Conservation (phyloP, 2,888 invertebrate species). For the Meiosimyza platycephala region DNA sequence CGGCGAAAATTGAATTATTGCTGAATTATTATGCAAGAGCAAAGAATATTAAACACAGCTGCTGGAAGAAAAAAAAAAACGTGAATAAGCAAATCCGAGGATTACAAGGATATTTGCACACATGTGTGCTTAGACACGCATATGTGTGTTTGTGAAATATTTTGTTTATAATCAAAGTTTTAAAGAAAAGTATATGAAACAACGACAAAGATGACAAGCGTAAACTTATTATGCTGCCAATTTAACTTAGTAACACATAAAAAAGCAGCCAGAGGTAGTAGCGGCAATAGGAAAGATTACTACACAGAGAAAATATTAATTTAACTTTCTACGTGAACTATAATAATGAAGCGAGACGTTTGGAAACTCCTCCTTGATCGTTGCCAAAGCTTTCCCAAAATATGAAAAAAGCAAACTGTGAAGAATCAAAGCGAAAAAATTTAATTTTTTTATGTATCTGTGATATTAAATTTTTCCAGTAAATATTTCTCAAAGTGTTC, state of each 20-base stretch:
- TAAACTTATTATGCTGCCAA: conserved; percentile 31
- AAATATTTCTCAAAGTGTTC: too few species aligned
- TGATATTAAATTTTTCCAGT: too few species aligned
- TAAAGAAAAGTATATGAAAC: background rate
- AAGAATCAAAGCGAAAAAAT: too few species aligned
- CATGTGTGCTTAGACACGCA: background rate
- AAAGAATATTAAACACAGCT: conserved; percentile 26
- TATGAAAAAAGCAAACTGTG: too few species aligned
- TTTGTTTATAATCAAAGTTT: conserved; percentile 24
- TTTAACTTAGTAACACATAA: conserved; percentile 17
- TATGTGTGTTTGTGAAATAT: background rate
- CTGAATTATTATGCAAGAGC: conserved; percentile 12
- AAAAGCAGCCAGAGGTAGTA: background rate
- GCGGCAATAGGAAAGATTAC: too few species aligned
- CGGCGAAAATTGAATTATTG: conserved; percentile 16
- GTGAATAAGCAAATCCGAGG: background rate
- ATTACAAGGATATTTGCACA: background rate
- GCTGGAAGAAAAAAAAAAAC: conserved; percentile 11
- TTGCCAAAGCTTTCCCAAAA: too few species aligned
- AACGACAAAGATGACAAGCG: background rate
- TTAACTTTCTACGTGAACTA: too few species aligned
- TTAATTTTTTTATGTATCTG: too few species aligned
- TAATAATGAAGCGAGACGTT: too few species aligned
- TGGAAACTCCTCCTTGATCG: too few species aligned
- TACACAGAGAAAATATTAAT: too few species aligned